phyloP scores from a whole-genome alignment of 2,113 vertebrate species.

The Formicarius rufipectus region DNA sequence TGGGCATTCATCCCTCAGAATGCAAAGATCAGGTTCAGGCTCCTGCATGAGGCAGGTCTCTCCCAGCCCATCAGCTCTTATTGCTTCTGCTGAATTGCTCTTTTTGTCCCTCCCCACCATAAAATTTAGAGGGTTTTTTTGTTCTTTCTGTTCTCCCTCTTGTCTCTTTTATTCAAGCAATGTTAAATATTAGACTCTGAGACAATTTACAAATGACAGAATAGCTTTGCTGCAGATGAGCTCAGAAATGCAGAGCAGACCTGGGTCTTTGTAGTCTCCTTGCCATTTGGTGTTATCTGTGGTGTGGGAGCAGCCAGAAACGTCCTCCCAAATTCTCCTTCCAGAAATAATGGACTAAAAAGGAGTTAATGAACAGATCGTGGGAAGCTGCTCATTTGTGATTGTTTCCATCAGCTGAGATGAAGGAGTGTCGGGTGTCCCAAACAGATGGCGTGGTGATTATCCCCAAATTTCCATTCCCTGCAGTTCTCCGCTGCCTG shows the following conservation, averaged over 20 bases:
- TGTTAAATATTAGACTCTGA: not conserved
- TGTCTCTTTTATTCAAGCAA: not conserved
- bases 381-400: not conserved
- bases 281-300: not conserved
- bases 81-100: not conserved
- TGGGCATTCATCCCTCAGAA: not conserved
- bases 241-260: not conserved
- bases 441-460: not conserved
- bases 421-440: not conserved
- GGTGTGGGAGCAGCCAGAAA: not conserved
- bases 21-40: not conserved
- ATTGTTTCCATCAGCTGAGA: not conserved
- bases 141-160: not conserved
- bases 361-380: constrained; percentile 10
- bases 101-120: not conserved
- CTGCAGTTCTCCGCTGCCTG: not conserved
- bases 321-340: not conserved
- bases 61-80: not conserved
- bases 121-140: not conserved
- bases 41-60: accelerated
- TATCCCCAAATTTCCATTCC: not conserved
- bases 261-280: not conserved
- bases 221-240: not conserved
- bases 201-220: not conserved
- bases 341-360: not conserved